These are phyloP conservation scores for Paramisgurnus dabryanus DNA, from an alignment of 2,113 vertebrate genomes.

Conservation along the genomic window DNA sequence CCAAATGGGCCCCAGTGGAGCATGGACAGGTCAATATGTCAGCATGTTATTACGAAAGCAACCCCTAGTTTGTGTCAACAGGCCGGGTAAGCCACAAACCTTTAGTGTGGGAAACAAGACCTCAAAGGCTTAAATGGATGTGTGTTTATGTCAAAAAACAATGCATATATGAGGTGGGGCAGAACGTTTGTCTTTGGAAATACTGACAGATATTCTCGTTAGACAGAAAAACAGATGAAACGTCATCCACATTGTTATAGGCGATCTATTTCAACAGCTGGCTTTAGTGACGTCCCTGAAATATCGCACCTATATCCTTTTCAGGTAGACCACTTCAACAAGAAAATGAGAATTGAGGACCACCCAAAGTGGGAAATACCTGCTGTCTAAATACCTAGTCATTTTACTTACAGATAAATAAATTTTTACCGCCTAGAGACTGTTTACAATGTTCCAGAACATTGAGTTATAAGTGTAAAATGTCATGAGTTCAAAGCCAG, in stretches of 20 bases:
- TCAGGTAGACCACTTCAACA: too few species aligned
- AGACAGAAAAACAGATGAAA: background rate
- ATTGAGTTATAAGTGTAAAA: too few species aligned
- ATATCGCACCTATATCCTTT: background rate
- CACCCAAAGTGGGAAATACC: too few species aligned
- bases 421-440: too few species aligned
- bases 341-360: too few species aligned
- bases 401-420: too few species aligned
- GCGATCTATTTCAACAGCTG: background rate
- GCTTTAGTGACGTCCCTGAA: background rate
- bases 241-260: background rate
- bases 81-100: background rate
- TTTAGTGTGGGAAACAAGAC: slow-evolving; percentile 27
- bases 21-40: slow-evolving; percentile 45
- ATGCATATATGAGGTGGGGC: slow-evolving; percentile 8
- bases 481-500: too few species aligned
- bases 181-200: slow-evolving; percentile 7
- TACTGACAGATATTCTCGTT: slow-evolving; percentile 9
- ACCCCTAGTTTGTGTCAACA: slow-evolving; percentile 48
- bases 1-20: slow-evolving; percentile 73
- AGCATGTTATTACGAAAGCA: slow-evolving; percentile 43
- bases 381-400: too few species aligned
- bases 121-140: background rate
- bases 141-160: slow-evolving; percentile 23
- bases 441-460: too few species aligned